phyloP scores from a whole-genome alignment of 2,113 vertebrate species.

The Mirza zaza region DNA sequence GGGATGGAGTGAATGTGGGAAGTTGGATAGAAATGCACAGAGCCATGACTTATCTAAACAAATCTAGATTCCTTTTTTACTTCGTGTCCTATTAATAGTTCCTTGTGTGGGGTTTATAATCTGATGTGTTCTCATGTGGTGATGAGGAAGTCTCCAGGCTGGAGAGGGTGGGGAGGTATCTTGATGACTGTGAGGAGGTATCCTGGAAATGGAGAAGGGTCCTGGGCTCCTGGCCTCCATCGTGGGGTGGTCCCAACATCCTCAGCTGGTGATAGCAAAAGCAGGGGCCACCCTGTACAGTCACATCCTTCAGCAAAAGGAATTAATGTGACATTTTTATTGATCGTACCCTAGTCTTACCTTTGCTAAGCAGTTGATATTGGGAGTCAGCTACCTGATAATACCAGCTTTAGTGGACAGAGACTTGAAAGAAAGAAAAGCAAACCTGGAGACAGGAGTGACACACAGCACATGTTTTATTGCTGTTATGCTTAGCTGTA shows the following conservation, averaged over 20 bases:
- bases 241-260: neutral
- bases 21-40: neutral
- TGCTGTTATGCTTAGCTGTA: neutral
- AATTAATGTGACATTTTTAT: neutral
- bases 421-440: neutral
- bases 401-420: neutral
- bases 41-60: neutral
- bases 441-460: neutral
- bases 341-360: neutral
- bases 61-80: neutral
- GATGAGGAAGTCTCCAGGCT: neutral
- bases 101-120: neutral
- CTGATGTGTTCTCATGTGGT: neutral
- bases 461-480: neutral
- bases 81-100: neutral
- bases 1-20: neutral
- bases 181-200: neutral
- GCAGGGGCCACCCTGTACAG: neutral
- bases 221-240: too few species aligned
- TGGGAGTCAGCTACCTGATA: neutral
- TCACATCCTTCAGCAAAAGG: neutral
- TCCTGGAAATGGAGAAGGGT: neutral
- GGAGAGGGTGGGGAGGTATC: neutral
- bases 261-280: neutral
- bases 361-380: neutral